Percentiles rank a stretch among this genome's conserved stretches.
Evolutionary conservation across 2,797 vertebrate species (phyloP).

Genomic region (Eutrigla gurnardus): DNA sequence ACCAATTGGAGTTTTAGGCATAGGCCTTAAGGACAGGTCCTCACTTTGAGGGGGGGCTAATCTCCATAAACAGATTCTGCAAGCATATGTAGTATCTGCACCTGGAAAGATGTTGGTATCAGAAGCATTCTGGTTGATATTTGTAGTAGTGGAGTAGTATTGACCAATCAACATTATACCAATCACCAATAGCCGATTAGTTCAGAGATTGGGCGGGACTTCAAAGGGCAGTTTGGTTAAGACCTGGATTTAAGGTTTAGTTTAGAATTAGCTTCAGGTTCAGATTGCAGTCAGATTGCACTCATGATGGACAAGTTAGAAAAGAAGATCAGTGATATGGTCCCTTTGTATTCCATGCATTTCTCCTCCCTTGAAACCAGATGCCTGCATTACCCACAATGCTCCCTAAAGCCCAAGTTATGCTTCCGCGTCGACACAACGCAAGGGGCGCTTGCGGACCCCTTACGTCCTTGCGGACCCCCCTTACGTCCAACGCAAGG

Average conservation of each 20-base stretch:
- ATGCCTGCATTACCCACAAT: too few relatives aligned
- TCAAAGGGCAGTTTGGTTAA: neutral
- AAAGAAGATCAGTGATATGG: neutral
- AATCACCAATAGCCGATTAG: neutral
- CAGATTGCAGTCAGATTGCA: too few relatives aligned
- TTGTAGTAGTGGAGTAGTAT: too few relatives aligned
- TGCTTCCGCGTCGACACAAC: too few relatives aligned
- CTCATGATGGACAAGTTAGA: too few relatives aligned
- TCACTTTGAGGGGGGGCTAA: neutral
- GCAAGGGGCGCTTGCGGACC: too few relatives aligned
- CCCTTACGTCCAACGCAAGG: too few relatives aligned
- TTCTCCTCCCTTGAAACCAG: neutral
- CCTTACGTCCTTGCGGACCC: too few relatives aligned
- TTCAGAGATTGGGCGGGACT: neutral
- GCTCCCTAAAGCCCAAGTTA: too few relatives aligned
- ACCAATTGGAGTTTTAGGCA: neutral
- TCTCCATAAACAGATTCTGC: neutral
- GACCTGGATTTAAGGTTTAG: neutral
- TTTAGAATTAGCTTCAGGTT: too few relatives aligned
- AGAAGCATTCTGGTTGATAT: neutral
- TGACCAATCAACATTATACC: too few relatives aligned
- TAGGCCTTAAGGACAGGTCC: neutral
- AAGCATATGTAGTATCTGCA: neutral
- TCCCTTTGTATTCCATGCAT: neutral
- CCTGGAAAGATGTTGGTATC: neutral